Evolutionary conservation across 1,140 invertebrate species (phyloP).

Genomic region (Radopholus similis): DNA sequence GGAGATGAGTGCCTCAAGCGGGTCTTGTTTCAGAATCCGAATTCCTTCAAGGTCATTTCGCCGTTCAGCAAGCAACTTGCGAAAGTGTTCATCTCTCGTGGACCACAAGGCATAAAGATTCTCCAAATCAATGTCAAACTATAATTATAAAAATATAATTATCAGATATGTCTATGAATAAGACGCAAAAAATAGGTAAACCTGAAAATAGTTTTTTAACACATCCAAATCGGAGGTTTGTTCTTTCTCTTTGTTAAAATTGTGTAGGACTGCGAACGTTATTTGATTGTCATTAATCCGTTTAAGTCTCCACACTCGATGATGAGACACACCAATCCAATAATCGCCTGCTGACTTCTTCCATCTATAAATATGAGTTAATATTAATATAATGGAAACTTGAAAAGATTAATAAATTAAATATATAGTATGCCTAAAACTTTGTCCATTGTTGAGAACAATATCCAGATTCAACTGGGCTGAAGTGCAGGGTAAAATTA

Average conservation of each 20-base stretch:
- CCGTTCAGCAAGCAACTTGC: conserved; percentile 66
- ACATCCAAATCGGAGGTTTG: conserved; percentile 12
- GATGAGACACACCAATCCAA: conserved; percentile 32
- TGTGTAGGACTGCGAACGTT: conserved; percentile 26
- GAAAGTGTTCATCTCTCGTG: conserved; percentile 70
- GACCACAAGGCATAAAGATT: conserved; percentile 75
- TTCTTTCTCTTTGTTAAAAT: conserved; percentile 10
- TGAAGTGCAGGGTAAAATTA: conserved; percentile 17
- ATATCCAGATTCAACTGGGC: conserved; percentile 35
- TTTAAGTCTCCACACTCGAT: conserved; percentile 34
- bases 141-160: conserved; percentile 6
- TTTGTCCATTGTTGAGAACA: conserved; percentile 40
- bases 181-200: conserved; percentile 10
- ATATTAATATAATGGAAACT: not conserved
- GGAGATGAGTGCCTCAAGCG: conserved; percentile 85
- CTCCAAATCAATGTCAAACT: conserved; percentile 64
- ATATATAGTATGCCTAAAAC: conserved; percentile 27
- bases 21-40: conserved; percentile 83
- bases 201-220: conserved; percentile 41
- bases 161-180: conserved; percentile 4
- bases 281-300: conserved; percentile 24
- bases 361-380: conserved; percentile 23
- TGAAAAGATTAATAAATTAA: not conserved
- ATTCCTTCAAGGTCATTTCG: conserved; percentile 69
- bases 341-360: not conserved